Percentiles rank a stretch among this genome's conserved stretches.
phyloP scores from a whole-genome alignment of 2,888 invertebrate genomes.

The Athrips mouffetella region DNA sequence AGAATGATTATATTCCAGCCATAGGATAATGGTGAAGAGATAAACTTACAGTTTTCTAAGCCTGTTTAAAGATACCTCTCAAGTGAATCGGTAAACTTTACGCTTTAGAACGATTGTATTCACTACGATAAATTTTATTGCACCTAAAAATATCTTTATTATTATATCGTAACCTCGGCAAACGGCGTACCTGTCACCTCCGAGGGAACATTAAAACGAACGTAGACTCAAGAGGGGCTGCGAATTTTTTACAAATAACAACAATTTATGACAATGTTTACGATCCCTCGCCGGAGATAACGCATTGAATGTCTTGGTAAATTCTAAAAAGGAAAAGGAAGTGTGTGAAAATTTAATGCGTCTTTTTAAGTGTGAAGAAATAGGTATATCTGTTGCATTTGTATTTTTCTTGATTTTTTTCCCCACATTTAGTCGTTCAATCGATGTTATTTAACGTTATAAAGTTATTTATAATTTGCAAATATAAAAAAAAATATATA shows the following conservation, averaged over 20 bases:
- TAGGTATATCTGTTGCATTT: too few relatives aligned
- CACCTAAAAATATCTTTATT: slow-evolving; percentile 7
- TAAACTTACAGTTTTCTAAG: too few relatives aligned
- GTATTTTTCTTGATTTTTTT: too few relatives aligned
- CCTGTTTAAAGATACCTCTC: too few relatives aligned
- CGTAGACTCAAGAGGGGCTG: neutral
- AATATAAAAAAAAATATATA: too few relatives aligned
- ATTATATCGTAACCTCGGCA: slow-evolving; percentile 5
- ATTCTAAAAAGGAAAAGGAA: slow-evolving; percentile 28
- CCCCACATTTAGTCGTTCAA: too few relatives aligned
- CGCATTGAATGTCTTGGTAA: slow-evolving; percentile 65
- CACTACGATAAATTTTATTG: neutral
- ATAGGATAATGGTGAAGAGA: too few relatives aligned
- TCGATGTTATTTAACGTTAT: too few relatives aligned
- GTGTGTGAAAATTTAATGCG: too few relatives aligned
- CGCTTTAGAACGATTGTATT: slow-evolving; percentile 1
- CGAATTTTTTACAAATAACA: slow-evolving; percentile 55
- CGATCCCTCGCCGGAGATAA: slow-evolving; percentile 58
- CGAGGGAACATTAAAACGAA: slow-evolving; percentile 7
- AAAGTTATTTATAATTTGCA: too few relatives aligned
- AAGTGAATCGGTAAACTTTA: neutral
- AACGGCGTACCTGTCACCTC: slow-evolving; percentile 6
- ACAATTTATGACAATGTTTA: slow-evolving; percentile 67
- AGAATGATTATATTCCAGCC: too few relatives aligned
- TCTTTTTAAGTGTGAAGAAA: too few relatives aligned